These are phyloP conservation scores for Caradrina kadenii DNA, from an alignment of 2,888 invertebrate species.

Conservation along the genomic window DNA sequence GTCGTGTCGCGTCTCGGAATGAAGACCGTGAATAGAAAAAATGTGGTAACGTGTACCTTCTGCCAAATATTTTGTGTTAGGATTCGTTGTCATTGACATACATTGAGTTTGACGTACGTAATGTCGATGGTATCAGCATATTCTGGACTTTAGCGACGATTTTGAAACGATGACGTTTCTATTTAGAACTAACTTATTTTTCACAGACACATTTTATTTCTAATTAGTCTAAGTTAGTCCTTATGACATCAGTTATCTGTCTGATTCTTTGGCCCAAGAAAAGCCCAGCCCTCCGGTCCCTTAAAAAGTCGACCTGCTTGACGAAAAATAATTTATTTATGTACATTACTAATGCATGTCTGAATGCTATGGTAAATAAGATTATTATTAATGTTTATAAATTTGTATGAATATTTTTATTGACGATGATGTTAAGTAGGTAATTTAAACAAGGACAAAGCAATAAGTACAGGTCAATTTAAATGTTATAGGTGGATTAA, in stretches of 20 bases:
- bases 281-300: no score
- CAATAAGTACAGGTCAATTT: no score
- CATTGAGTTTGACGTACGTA: slow-evolving; percentile 77
- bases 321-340: neutral
- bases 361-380: slow-evolving; percentile 4
- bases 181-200: neutral
- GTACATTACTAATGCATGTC: neutral
- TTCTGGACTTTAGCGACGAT: slow-evolving; percentile 27
- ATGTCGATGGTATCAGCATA: slow-evolving; percentile 55
- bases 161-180: slow-evolving; percentile 4
- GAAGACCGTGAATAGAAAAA: no score
- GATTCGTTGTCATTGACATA: slow-evolving; percentile 80
- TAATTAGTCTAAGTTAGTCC: no score
- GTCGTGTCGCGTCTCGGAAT: no score
- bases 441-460: neutral
- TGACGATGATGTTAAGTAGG: neutral
- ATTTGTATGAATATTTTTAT: slow-evolving; percentile 1
- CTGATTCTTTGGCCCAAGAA: no score
- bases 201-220: no score
- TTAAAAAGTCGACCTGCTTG: no score
- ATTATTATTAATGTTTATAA: neutral
- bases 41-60: slow-evolving; percentile 22
- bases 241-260: no score
- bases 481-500: no score
- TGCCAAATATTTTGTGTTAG: slow-evolving; percentile 19